Evolutionary conservation across 2,888 invertebrate species (phyloP).

Genomic region (Sarcophaga caerulescens): DNA sequence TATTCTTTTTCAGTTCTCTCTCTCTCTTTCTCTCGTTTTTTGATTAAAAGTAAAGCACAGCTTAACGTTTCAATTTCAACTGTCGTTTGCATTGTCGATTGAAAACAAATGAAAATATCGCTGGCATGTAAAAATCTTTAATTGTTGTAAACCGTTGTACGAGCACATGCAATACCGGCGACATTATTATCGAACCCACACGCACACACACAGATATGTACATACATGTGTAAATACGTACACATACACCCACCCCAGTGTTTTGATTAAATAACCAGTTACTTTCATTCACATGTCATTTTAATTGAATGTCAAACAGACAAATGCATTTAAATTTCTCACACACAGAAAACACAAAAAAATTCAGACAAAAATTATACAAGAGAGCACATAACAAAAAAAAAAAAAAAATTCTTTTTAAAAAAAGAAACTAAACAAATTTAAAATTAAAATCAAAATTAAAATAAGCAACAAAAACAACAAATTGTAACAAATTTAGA

Average conservation of each 20-base stretch:
- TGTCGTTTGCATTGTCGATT: no score
- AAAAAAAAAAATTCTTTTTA: background rate
- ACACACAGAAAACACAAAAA: conserved; percentile 2
- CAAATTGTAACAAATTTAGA: conserved; percentile 48
- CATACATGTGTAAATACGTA: background rate
- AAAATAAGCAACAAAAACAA: conserved; percentile 13
- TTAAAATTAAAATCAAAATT: conserved; percentile 6
- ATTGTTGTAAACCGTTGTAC: no score
- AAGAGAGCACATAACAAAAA: no score
- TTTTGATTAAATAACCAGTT: conserved; percentile 58
- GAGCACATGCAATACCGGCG: background rate
- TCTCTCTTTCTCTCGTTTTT: no score
- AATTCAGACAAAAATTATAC: no score
- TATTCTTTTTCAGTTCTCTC: no score
- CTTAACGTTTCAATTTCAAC: no score
- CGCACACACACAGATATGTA: background rate
- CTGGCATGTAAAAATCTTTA: no score
- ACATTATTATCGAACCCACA: background rate
- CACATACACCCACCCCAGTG: conserved; percentile 16
- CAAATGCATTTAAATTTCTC: conserved; percentile 49
- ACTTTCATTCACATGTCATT: conserved; percentile 50
- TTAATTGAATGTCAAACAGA: conserved; percentile 61
- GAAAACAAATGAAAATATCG: no score
- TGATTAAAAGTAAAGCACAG: no score
- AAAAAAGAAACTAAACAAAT: conserved; percentile 27